Conservation (phyloP, 30 jellyfish, hydroid and myxozoan genomes). For the Nemopilema nomurai region DNA sequence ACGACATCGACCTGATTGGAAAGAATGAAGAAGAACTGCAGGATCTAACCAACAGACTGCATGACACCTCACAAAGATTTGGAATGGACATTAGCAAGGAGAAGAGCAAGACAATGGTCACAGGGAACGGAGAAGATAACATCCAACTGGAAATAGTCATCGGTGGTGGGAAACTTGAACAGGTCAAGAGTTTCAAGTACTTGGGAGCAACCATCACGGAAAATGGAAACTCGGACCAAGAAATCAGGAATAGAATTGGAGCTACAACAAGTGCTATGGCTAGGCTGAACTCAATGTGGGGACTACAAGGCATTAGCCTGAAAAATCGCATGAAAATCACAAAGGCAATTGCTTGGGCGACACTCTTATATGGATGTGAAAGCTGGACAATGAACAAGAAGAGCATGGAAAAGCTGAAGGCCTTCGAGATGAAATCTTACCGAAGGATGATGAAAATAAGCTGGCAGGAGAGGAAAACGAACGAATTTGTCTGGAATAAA, state of each 20-base stretch:
- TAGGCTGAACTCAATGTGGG: slow-evolving; percentile 20
- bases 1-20: slow-evolving; percentile 45
- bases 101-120: slow-evolving; percentile 30
- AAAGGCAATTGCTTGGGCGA: slow-evolving; percentile 26
- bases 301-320: slow-evolving; percentile 8
- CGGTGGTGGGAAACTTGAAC: slow-evolving; percentile 24
- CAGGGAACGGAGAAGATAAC: slow-evolving; percentile 23
- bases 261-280: slow-evolving; percentile 39
- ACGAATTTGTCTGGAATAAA: slow-evolving; percentile 15
- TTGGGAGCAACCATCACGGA: slow-evolving; percentile 55
- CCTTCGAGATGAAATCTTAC: slow-evolving; percentile 41
- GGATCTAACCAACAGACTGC: slow-evolving; percentile 27
- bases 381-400: slow-evolving; percentile 36
- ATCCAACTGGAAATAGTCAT: slow-evolving; percentile 17
- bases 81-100: slow-evolving; percentile 26
- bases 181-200: slow-evolving; percentile 36
- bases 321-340: slow-evolving; percentile 12
- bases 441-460: slow-evolving; percentile 16
- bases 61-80: slow-evolving; percentile 15
- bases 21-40: slow-evolving; percentile 14
- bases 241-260: slow-evolving; percentile 29
- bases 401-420: slow-evolving; percentile 17
- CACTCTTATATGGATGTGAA: slow-evolving; percentile 15
- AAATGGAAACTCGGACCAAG: slow-evolving; percentile 22
- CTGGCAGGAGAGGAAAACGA: slow-evolving; percentile 35